Evolutionary conservation across 2,113 vertebrate genomes (phyloP).

Genomic region (Centrocercus urophasianus): DNA sequence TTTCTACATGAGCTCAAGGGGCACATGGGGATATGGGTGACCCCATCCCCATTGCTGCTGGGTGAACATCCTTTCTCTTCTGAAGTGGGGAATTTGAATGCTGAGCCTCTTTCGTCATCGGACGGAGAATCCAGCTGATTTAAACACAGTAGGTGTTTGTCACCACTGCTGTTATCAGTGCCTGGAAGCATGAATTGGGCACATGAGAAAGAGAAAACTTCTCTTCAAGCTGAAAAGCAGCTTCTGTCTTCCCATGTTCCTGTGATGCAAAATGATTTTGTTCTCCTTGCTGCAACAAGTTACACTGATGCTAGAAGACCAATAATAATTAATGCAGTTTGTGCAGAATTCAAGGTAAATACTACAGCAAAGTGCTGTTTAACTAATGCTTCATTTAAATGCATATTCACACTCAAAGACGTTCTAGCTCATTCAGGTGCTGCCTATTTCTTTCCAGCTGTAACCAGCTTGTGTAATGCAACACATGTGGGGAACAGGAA

Average conservation of each 20-base stretch:
- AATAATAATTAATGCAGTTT: neutral
- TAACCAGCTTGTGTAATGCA: neutral
- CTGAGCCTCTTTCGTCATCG: neutral
- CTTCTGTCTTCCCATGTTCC: neutral
- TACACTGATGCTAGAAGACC: neutral
- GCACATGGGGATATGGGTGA: neutral
- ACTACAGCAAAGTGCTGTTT: neutral
- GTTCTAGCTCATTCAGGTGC: neutral
- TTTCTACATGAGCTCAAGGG: neutral
- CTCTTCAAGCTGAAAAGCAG: neutral
- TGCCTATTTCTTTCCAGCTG: neutral
- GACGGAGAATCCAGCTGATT: neutral
- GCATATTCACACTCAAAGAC: neutral
- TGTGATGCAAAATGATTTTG: neutral
- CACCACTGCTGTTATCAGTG: neutral
- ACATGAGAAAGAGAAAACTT: neutral
- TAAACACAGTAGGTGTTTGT: neutral
- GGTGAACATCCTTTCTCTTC: neutral
- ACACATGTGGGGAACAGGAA: neutral
- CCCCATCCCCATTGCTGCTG: neutral
- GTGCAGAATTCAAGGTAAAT: neutral
- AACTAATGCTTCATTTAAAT: neutral
- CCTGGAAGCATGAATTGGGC: neutral
- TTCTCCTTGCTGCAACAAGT: neutral
- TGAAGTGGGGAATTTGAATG: neutral